A percentile compares a stretch with the other conserved stretches of the same genome.
These are phyloP conservation scores for Dromiciops gliroides DNA, from an alignment of 2,113 vertebrate species.

Conservation along the genomic window DNA sequence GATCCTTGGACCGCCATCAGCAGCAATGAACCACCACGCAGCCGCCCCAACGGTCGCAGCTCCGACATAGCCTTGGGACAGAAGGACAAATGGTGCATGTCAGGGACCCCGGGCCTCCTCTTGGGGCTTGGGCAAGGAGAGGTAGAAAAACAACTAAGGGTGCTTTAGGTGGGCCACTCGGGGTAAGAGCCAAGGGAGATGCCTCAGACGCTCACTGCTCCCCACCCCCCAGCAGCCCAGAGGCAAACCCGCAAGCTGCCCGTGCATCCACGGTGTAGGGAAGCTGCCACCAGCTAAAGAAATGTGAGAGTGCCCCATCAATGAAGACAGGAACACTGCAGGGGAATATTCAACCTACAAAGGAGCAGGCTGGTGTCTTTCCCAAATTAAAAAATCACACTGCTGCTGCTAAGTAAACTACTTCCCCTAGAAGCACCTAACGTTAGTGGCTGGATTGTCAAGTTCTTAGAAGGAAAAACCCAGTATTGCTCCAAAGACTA, in stretches of 20 bases:
- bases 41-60: slow-evolving; percentile 98
- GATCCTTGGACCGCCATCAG: slow-evolving; percentile 95
- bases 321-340: background rate
- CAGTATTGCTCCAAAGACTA: too few relatives aligned
- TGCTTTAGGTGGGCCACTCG: too few relatives aligned
- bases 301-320: too few relatives aligned
- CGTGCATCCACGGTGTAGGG: too few relatives aligned
- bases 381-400: too few relatives aligned
- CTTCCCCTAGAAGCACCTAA: too few relatives aligned
- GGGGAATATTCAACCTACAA: background rate
- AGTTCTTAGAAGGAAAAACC: background rate
- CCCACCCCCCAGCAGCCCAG: too few relatives aligned
- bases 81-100: accelerated
- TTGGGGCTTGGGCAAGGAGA: too few relatives aligned
- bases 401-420: too few relatives aligned
- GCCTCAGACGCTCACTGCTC: background rate
- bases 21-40: slow-evolving; percentile 97
- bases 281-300: too few relatives aligned
- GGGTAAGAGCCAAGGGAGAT: background rate
- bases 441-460: too few relatives aligned
- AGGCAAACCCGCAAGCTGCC: background rate
- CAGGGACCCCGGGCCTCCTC: background rate
- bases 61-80: slow-evolving; percentile 93
- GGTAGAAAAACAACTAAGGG: background rate
- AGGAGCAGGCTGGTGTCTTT: too few relatives aligned